Conservation (phyloP, 2,113 vertebrate genomes). For the Heliornis fulica region DNA sequence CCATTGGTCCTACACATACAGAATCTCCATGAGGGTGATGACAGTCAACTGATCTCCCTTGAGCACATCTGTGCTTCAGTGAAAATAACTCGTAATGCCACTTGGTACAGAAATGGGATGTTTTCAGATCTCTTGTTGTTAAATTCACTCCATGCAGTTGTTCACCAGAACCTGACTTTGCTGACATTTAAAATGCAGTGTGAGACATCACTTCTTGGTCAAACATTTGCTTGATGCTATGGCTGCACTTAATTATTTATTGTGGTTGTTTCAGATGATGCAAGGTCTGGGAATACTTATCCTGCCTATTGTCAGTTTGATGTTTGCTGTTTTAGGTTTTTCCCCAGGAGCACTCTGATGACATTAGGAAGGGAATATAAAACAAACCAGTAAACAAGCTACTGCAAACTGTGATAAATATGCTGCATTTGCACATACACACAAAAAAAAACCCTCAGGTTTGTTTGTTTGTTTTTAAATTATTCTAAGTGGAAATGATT, state of each 20-base stretch:
- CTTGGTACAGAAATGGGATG: neutral
- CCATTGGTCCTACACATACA: neutral
- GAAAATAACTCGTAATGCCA: neutral
- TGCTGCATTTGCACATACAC: neutral
- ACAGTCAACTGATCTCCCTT: neutral
- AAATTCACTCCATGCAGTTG: neutral
- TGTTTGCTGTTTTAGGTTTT: slow-evolving; percentile 10
- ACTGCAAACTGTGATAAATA: slow-evolving; percentile 4
- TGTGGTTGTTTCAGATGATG: neutral
- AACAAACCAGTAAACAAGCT: slow-evolving; percentile 26
- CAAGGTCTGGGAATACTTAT: slow-evolving; percentile 13
- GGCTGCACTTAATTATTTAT: slow-evolving; percentile 40
- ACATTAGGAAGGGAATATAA: slow-evolving; percentile 26
- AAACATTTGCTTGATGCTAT: neutral
- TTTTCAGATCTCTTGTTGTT: neutral
- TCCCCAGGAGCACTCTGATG: slow-evolving; percentile 6
- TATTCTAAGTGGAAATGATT: neutral
- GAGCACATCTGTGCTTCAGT: neutral
- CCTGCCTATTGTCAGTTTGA: neutral
- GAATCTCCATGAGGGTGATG: neutral
- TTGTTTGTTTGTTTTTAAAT: neutral
- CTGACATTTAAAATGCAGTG: slow-evolving; percentile 3
- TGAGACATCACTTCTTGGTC: neutral
- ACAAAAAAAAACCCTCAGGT: neutral
- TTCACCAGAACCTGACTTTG: neutral